Evolutionary conservation across 2,888 invertebrate species (phyloP), one percentile per base, ranked within the genome.

Genomic region (Morpho deidamia): DNA sequence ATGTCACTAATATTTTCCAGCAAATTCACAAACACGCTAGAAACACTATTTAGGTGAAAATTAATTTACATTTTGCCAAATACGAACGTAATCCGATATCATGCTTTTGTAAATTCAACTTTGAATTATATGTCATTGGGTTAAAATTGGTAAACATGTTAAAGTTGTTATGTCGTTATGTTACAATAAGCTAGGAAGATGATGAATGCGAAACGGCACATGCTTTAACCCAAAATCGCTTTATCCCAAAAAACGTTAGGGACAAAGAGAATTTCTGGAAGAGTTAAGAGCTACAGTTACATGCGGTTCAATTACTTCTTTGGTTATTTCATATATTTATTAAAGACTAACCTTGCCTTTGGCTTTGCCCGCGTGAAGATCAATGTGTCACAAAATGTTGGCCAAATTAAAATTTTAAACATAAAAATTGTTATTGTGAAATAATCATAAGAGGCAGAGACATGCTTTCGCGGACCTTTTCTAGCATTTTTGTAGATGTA

Each of bases 161-260:
- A 7, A 23, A n/a, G n/a, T 34, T 9, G 40, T 56, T 59, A 56
- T 38, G 56, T 37, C 56, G 47, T 58, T 61, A 52, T 55, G 55
- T 33, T 55, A 53, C 39, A 51, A 51, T 50, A 55, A 51, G 46
- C 51, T 44, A 14, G 38, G 58, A 65, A 69, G 69, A 73, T 73
- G 72, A 73, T 74, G 70, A 71, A 74, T 74, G 74, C 68, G 71
- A 65, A 69, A 60, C 66, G 69, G 71, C 69, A 67, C 66, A 70
- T 68, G 71, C 64, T 70, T 70, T 70, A 72, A 72, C 72, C 73
- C 66, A 61, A 67, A 68, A 65, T 61, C 65, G 55, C 61, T 61
- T 62, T 61, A 64, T 62, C 59, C 65, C 58, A 63, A 65, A 66
- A 65, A 62, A 64, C 61, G 61, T 53, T 56, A 47, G 11, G 38